Evolutionary conservation across 2,113 vertebrate genomes (phyloP), one percentile per base, ranked within the genome.

Genomic region (Platysteira castanea): DNA sequence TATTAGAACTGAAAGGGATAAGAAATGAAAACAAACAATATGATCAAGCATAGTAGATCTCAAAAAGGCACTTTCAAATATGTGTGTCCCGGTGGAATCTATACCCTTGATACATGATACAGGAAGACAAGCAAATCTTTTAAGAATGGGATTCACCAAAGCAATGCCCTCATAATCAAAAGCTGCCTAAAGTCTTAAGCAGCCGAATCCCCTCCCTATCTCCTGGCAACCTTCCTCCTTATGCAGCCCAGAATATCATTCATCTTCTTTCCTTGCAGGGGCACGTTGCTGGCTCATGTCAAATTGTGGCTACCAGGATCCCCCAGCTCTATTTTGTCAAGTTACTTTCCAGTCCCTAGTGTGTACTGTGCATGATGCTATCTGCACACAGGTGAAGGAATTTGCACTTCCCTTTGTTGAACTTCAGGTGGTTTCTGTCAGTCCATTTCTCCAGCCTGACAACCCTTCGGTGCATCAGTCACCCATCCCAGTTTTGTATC

Each of bases 221-320:
- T 76, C 6, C 30, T 42, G 12, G 28, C 41, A 91, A 17, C 9
- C 23, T 20, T 88, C 4, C 14, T 63, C 3, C 30, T 68, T 15
- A 17, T 35, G 54, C 49, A 74, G 21, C 15, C 15, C 28, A 46
- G n/a, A 28, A 30, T 49, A 41, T 18, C 10, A 64, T 69, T 64
- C 3, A 2, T 15, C 4, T 11, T 6, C 30, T 67, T 33, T 87
- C 28, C 8, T 1, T 3, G 2, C 20, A 47, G 53, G 18, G 8
- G 1, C 16, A 57, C 26, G 10, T 12, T 57, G 18, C 27, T 57
- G 53, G 14, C 16, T 80, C 11, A 6, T 33, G 17, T 28, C 27
- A 60, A 54, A 17, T 54, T 11, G 9, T 24, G 31, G 53, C 21
- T 49, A 6, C 10, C 12, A 41, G 21, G 4, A 4, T 30, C 23